Base-by-base conservation (phyloP, 2,113 vertebrate genomes). In the Mustelus asterias region DNA sequence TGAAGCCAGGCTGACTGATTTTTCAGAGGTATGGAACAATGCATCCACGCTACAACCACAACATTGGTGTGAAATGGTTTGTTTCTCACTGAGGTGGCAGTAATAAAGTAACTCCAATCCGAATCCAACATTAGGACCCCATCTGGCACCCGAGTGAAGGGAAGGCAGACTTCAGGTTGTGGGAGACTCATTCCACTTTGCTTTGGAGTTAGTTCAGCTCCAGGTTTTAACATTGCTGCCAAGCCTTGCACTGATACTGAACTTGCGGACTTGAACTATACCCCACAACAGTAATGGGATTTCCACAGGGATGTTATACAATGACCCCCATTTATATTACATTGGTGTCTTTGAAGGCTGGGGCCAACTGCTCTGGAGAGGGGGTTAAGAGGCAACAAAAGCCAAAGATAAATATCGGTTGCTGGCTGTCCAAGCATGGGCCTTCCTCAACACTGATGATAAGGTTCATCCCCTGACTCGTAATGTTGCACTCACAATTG, bases 1-100 rank as follows among this genome's bases (percentile, higher is more conserved):
- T 2, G 97, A 97, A 67, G 98, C 98, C 95, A 97, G 98, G 96
- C 97, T 99, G 13, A 98, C 97, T 0, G 97, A 98, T 96, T 98
- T 98, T 76, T 97, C 98, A 0, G 97, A 97, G 98, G 98, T 98
- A 96, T 96, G 48, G 24, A 96, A 54, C 86, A 20, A 33, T 22
- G 33, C 13, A 10, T 41, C 41, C 60, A 65, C n/a, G n/a, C 5
- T 93, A n/a, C 63, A 92, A n/a, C 4, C 33, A 37, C 14, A 18
- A 37, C 22, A 16, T 93, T 20, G 13, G 18, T 67, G 33, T 67
- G 60, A 93, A 65, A n/a, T 65, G 85, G 24, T 26, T 63, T 41
- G 63, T 18, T 93, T n/a, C 60, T 65, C 37, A 44, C 37, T 83
- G 80, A 22, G 18, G 37, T 33, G 60, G 6, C 16, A 67, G 16